Evolutionary conservation across 1,140 invertebrate species (phyloP), one percentile per base, ranked within the genome.

Genomic region (Aphelenchoides besseyi): DNA sequence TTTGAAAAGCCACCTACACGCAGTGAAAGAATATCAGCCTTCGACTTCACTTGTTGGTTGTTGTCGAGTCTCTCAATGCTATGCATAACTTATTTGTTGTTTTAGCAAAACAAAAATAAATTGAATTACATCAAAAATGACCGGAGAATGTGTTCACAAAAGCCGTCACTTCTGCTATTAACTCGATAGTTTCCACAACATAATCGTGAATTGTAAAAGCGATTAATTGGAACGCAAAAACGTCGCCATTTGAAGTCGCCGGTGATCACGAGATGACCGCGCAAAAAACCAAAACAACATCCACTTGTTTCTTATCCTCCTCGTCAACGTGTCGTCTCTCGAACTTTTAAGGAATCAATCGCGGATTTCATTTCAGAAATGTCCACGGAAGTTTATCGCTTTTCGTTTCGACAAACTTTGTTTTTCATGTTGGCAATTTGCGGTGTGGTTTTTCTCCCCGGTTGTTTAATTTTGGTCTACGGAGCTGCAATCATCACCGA

Each of bases 1-100:
- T 79, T 52, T 79, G 68, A 79, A 79, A 23, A 57, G 16, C 9
- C 26, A 2, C 3, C 16, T 61, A n/a, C n/a, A n/a, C n/a, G n/a
- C n/a, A n/a, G n/a, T n/a, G n/a, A n/a, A n/a, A n/a, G n/a, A n/a
- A 57, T 2, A 57, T 18, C 12, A 26, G 16, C 2, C 12, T 18
- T 12, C 9, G 54, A 57, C 16, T 5, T 26, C n/a, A 9, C 18
- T 12, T 57, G 37, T 41, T n/a, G n/a, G n/a, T n/a, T n/a, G n/a
- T n/a, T n/a, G n/a, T n/a, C n/a, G n/a, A n/a, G n/a, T n/a, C n/a
- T n/a, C n/a, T n/a, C n/a, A n/a, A n/a, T n/a, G n/a, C n/a, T n/a
- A n/a, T n/a, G n/a, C n/a, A n/a, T n/a, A n/a, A n/a, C n/a, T n/a
- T n/a, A n/a, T n/a, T n/a, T n/a, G n/a, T n/a, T n/a, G n/a, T n/a